phyloP scores from a whole-genome alignment of 1,140 invertebrate species.

The Aplysia californica region DNA sequence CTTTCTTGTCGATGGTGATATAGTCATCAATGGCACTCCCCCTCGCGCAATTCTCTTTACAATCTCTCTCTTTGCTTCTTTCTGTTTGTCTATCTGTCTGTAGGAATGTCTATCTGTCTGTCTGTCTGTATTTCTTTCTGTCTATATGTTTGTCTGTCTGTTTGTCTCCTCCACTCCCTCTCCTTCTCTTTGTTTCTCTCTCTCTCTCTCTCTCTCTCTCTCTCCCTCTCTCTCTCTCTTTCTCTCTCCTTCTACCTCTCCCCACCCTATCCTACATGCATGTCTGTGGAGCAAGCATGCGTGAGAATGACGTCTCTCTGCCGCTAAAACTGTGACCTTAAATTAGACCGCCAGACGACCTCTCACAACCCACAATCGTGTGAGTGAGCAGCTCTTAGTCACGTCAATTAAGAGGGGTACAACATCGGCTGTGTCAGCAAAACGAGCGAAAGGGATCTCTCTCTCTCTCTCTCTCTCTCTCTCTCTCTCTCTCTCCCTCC shows the following conservation, averaged over 20 bases:
- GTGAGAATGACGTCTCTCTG: too few relatives aligned
- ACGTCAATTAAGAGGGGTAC: too few relatives aligned
- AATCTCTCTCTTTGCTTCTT: neutral
- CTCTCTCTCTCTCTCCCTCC: neutral
- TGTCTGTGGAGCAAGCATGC: too few relatives aligned
- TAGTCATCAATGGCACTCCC: neutral
- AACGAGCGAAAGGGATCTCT: too few relatives aligned
- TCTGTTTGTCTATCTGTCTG: neutral
- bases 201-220: constrained; percentile 9
- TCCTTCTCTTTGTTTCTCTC: neutral
- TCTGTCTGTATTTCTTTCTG: neutral
- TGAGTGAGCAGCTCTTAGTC: too few relatives aligned
- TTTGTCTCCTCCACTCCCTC: neutral
- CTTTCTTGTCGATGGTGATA: neutral
- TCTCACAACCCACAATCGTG: too few relatives aligned
- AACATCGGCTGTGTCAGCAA: too few relatives aligned
- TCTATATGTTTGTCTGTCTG: neutral
- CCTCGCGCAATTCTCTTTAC: neutral
- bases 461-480: constrained; percentile 16
- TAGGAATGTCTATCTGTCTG: neutral
- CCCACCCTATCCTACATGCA: neutral
- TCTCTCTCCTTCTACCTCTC: neutral
- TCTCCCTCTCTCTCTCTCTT: neutral
- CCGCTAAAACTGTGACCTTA: too few relatives aligned
- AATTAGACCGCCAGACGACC: too few relatives aligned